Base-by-base conservation (phyloP, 2,797 vertebrate species). In the Craterocephalus amniculus region DNA sequence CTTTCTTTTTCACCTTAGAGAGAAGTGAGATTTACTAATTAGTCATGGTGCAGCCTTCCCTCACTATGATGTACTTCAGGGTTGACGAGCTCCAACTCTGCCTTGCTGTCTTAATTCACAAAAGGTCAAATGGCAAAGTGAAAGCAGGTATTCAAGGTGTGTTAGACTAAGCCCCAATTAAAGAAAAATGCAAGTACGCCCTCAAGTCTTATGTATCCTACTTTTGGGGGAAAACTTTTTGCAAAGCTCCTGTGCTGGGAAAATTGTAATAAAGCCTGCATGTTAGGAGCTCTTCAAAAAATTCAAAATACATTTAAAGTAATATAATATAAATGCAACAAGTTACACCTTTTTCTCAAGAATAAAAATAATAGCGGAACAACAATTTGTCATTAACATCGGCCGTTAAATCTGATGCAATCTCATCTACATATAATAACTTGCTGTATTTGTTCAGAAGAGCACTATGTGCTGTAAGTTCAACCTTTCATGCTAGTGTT, bases 91-190 rank as follows among this genome's bases (percentile, higher is more conserved):
- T 89, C 76, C 7, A 78, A 80, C 84, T 87, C 80, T 71, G 76
- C 78, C 70, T 74, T 73, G 67, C 79, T 24, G 65, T 91, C 89
- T 91, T 88, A 86, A 91, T 92, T 92, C 82, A 86, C 74, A 52
- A 91, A 91, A 93, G 91, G 91, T 92, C 90, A 93, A 89, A 88
- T 74, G 83, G 89, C 86, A 86, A 79, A 85, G 72, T 71, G 64
- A 85, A 87, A 82, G 82, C 86, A 92, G 88, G 91, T 93, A 90
- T 78, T 90, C 87, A 90, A 93, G 91, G 90, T 92, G 88, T 87
- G 74, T 86, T 84, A 58, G 72, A 88, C 83, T 90, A 88, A 91
- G 86, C 81, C 78, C 91, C 88, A 91, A 92, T 92, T 92, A 92
- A 79, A 77, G 77, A 88, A 90, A 91, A 88, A 88, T 91, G 88